These are phyloP conservation scores for Abramis brama DNA, from an alignment of 2,113 vertebrate genomes.

Conservation along the genomic window DNA sequence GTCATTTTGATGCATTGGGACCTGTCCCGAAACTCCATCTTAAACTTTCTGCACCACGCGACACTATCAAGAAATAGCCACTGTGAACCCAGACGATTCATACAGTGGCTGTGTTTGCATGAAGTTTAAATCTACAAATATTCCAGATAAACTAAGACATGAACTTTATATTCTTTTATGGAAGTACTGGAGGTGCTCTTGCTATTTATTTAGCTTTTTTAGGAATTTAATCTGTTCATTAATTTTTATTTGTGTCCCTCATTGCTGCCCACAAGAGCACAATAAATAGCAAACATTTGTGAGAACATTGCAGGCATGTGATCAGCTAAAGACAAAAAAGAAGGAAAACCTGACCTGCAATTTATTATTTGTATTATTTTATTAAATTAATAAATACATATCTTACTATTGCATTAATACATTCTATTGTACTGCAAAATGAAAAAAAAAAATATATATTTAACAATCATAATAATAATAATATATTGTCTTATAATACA, in stretches of 20 bases:
- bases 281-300: neutral
- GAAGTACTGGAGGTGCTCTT: neutral
- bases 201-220: neutral
- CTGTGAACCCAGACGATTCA: conserved; percentile 39
- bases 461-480: no score
- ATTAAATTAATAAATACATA: no score
- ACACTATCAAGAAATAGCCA: conserved; percentile 58
- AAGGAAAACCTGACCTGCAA: no score
- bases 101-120: neutral
- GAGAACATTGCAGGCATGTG: no score
- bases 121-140: neutral
- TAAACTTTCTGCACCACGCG: conserved; percentile 52
- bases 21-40: conserved; percentile 40
- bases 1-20: conserved; percentile 75
- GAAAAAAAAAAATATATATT: no score
- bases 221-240: neutral
- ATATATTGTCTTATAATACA: no score
- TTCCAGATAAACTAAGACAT: neutral
- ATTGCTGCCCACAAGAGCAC: neutral
- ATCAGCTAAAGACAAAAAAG: no score
- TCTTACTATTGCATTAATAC: no score
- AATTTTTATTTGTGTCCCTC: neutral
- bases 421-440: no score
- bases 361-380: no score
- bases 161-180: neutral